Evolutionary conservation across 2,888 invertebrate species (phyloP).

Genomic region (Harpalus rubripes): DNA sequence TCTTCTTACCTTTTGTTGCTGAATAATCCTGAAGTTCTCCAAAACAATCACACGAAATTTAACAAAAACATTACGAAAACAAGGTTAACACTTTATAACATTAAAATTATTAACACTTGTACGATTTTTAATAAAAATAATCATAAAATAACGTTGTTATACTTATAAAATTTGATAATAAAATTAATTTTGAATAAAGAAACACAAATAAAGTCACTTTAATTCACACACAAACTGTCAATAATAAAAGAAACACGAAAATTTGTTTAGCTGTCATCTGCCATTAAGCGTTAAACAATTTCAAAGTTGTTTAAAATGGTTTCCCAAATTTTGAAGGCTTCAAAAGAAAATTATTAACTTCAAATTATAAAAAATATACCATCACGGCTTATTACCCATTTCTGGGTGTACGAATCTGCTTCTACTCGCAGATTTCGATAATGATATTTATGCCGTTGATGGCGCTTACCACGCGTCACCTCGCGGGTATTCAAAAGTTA

Average conservation of each 20-base stretch:
- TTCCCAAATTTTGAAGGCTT: background rate
- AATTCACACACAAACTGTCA: background rate
- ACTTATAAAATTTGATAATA: background rate
- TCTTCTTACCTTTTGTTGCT: slow-evolving; percentile 6
- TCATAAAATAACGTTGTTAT: background rate
- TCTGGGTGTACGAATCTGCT: too few species aligned
- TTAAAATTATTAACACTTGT: background rate
- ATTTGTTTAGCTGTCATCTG: background rate
- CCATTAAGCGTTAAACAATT: background rate
- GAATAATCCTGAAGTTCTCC: background rate
- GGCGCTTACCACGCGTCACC: too few species aligned
- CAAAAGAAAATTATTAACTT: background rate
- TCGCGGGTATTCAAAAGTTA: too few species aligned
- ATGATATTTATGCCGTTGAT: too few species aligned
- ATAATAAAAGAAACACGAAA: background rate
- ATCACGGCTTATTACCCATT: too few species aligned
- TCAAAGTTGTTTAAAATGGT: background rate
- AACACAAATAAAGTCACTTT: background rate
- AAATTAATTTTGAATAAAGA: background rate
- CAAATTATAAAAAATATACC: background rate
- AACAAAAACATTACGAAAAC: background rate
- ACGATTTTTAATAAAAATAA: background rate
- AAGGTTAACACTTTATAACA: background rate
- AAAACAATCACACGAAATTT: background rate
- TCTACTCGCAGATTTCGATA: too few species aligned